A percentile compares a stretch with the other conserved stretches of the same genome.
Evolutionary conservation across 2,888 invertebrate genomes (phyloP).

Genomic region (Lordiphosa andalusiaca): DNA sequence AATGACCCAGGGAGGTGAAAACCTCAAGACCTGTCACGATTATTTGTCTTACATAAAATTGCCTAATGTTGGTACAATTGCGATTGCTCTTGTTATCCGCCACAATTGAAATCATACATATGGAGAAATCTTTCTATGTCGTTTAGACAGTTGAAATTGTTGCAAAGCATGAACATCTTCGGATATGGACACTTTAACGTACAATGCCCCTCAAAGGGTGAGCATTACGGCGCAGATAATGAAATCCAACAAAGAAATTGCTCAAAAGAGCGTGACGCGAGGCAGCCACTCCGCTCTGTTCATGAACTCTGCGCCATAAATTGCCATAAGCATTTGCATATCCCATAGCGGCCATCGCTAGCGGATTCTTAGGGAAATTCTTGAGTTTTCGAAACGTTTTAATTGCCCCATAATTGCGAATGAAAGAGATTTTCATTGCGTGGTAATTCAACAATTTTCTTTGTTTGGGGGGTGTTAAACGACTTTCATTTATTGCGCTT

Average conservation of each 20-base stretch:
- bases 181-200: constrained; percentile 44
- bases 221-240: constrained; percentile 65
- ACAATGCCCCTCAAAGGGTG: constrained; percentile 60
- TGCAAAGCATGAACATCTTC: constrained; percentile 28
- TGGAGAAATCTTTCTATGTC: constrained; percentile 2
- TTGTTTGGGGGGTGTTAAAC: constrained; percentile 34
- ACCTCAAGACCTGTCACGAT: constrained; percentile 14
- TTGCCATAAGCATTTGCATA: constrained; percentile 46
- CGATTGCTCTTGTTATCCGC: not conserved
- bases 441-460: constrained; percentile 32
- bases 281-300: constrained; percentile 31
- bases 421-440: constrained; percentile 31
- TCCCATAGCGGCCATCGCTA: constrained; percentile 13
- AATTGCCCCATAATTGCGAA: constrained; percentile 52
- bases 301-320: constrained; percentile 72
- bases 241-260: constrained; percentile 66
- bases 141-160: constrained; percentile 8
- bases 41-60: constrained; percentile 13
- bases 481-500: constrained; percentile 68
- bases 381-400: constrained; percentile 34
- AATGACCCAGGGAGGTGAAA: constrained; percentile 28
- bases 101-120: no score
- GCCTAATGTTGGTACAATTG: not conserved
- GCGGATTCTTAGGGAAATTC: constrained; percentile 54
- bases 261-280: constrained; percentile 70